Evolutionary conservation across 1,140 invertebrate genomes (phyloP), one percentile per base, ranked within the genome.

Genomic region (Leptonema lineaticorne): DNA sequence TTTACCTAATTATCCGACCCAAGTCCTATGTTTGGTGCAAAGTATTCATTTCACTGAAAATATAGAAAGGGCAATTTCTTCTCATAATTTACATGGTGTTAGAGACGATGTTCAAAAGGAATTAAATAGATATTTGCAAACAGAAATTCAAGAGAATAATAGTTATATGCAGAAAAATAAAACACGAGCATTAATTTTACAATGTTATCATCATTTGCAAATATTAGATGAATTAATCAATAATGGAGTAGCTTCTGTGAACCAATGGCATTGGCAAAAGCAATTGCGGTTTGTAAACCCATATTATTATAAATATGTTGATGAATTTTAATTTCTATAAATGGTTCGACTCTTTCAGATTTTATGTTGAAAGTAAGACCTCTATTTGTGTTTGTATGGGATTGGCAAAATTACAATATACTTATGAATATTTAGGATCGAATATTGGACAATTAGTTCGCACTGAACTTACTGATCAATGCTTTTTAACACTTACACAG

Each of bases 361-460:
- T 86, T 73, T 87, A 87, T 70, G 73, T 83, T n/a, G 75, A 78
- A 69, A 76, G 50, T 26, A 53, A 83, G 74, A 78, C 76, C n/a
- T 82, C 84, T 70, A 82, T 90, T 2, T 78, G 85, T 14, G 82
- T 90, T 14, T 86, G 85, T 78, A 92, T 89, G 89, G 96, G 92
- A 2, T 91, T 95, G 77, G 92, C 96, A 2, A 87, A 95, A 82
- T 96, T 99, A 83, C 84, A 90, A 29, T 99, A 99, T 78, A 93
- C 95, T 6, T 99, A 95, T 80, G 98, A 99, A 79, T 99, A 99
- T 80, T 92, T 99, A 76, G 97, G 97, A 18, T 79, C 83, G 0
- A 93, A 95, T 81, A 88, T 89, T 41, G 88, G 90, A 46, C 95
- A 94, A 82, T 84, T 99, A 62, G 96, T 98, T 0, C 89, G 95